A percentile compares a stretch with the other conserved stretches of the same genome.
Evolutionary conservation across 1,140 invertebrate species (phyloP).

Genomic region (Drosophila neocordata): DNA sequence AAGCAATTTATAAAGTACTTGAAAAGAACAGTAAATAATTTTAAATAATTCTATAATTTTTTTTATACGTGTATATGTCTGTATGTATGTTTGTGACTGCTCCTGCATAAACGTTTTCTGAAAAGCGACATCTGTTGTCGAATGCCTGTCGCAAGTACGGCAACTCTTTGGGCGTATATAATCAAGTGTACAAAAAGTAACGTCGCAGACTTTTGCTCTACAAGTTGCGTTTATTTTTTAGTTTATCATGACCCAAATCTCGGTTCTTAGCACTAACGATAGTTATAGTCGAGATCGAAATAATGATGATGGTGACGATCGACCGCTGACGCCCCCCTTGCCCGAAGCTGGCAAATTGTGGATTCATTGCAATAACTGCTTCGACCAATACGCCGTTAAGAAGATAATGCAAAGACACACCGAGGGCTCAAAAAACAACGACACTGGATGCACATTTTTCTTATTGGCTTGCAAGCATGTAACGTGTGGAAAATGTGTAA

Average conservation of each 20-base stretch:
- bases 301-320: background rate
- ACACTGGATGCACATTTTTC: conserved; percentile 24
- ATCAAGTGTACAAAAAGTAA: background rate
- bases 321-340: background rate
- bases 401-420: background rate
- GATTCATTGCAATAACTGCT: conserved; percentile 73
- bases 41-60: too few species aligned
- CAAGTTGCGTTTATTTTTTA: background rate
- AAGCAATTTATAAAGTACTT: too few species aligned
- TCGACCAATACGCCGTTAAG: conserved; percentile 27
- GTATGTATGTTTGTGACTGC: too few species aligned
- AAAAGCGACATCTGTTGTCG: background rate
- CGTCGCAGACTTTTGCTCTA: background rate
- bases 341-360: conserved; percentile 41
- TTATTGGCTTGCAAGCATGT: conserved; percentile 69
- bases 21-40: too few species aligned
- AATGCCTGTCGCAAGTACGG: background rate
- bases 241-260: background rate
- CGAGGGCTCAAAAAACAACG: background rate
- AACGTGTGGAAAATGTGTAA: conserved; percentile 50
- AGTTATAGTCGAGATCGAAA: background rate
- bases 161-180: background rate
- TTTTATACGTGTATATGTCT: too few species aligned
- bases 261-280: background rate
- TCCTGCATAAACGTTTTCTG: conserved; percentile 7